Evolutionary conservation across 2,113 vertebrate genomes (phyloP).

Genomic region (Accipiter cooperii): DNA sequence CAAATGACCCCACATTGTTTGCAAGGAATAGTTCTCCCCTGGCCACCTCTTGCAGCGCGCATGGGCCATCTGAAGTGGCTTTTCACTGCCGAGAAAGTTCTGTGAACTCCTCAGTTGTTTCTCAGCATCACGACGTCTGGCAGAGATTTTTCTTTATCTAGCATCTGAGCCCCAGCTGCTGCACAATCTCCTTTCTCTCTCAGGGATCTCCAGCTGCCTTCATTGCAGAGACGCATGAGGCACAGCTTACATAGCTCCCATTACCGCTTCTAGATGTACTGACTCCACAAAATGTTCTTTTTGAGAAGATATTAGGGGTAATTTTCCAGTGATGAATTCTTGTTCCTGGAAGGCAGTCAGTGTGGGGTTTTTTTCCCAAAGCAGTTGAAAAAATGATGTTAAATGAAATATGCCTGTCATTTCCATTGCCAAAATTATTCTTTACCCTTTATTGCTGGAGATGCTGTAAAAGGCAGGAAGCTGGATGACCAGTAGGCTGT

Average conservation of each 20-base stretch:
- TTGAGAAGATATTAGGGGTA: background rate
- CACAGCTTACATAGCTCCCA: background rate
- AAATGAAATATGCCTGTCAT: background rate
- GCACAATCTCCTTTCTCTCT: background rate
- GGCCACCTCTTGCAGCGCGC: accelerated
- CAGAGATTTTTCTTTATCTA: background rate
- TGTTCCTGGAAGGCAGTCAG: background rate
- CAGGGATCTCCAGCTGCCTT: background rate
- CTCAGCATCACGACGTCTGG: background rate
- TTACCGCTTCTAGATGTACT: background rate
- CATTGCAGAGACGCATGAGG: background rate
- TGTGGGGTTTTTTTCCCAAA: background rate
- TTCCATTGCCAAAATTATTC: background rate
- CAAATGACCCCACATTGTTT: background rate
- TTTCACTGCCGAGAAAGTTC: background rate
- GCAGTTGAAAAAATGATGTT: background rate
- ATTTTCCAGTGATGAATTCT: background rate
- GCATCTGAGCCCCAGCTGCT: background rate
- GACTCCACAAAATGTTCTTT: background rate
- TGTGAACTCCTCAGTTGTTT: background rate
- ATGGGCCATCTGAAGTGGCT: background rate
- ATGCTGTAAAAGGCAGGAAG: background rate
- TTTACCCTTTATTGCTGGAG: background rate
- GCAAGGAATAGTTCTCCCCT: background rate
- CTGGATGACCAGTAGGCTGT: background rate